These are phyloP conservation scores for Drosophila persimilis DNA, from an alignment of 1,140 invertebrate species.

Conservation along the genomic window DNA sequence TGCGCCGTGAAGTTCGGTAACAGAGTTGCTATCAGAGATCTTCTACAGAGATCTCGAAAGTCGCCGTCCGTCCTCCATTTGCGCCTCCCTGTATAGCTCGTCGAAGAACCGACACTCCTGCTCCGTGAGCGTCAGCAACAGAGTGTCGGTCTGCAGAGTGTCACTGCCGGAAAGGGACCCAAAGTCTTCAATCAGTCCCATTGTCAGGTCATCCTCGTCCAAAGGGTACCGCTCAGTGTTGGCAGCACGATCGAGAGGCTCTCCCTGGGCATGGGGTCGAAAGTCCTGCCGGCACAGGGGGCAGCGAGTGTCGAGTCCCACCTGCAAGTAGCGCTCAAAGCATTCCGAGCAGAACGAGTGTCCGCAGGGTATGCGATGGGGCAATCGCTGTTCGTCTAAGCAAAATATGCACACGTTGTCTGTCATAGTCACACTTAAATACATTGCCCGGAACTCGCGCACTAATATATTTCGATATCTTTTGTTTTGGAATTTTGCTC, in stretches of 20 bases:
- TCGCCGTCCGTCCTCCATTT: not conserved
- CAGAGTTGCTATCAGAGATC: not conserved
- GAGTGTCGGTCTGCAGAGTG: constrained; percentile 42
- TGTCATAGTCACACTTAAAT: constrained; percentile 31
- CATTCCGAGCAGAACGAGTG: constrained; percentile 62
- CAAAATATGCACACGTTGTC: constrained; percentile 62
- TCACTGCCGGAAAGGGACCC: constrained; percentile 3
- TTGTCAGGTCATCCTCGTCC: not conserved
- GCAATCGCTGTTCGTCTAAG: constrained; percentile 61
- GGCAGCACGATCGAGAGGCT: not conserved
- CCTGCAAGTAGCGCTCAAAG: constrained; percentile 43
- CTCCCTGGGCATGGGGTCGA: not conserved
- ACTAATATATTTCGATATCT: not conserved
- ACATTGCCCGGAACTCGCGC: not conserved
- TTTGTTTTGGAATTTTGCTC: constrained; percentile 2
- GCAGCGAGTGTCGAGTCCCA: constrained; percentile 48
- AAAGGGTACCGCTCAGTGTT: too few species aligned
- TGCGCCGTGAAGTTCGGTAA: too few species aligned
- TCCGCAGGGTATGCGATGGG: constrained; percentile 44
- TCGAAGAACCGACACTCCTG: constrained; percentile 60
- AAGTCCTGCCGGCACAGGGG: constrained; percentile 51
- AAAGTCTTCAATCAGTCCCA: not conserved
- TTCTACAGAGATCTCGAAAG: not conserved
- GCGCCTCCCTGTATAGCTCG: constrained; percentile 35
- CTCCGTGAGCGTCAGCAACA: constrained; percentile 56